Evolutionary conservation across 2,888 invertebrate genomes (phyloP), one percentile per base, ranked within the genome.

Genomic region (Liposcelis brunnea): DNA sequence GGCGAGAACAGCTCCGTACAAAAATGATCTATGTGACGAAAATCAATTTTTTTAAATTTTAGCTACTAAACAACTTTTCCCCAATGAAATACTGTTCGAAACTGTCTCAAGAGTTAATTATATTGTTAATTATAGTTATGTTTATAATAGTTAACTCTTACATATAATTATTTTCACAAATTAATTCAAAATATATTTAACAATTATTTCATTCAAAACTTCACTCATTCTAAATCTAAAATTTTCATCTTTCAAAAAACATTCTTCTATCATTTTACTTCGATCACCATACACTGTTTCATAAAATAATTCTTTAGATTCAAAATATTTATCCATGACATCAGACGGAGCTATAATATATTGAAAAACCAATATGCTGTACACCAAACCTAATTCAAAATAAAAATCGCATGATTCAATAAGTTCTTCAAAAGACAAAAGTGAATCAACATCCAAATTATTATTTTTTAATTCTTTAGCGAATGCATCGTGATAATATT

Each of bases 201-300:
- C 67, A 38, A 71, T 59, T 44, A 75, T 64, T 56, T 74, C 74
- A 51, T 69, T 63, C 47, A 74, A 62, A 56, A 74, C 63, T 51
- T 69, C 67, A 48, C 67, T 60, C 18, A 75, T 57, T 45, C 70
- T 68, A 35, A 59, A 56, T 49, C 62, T 66, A 53, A 72, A 77
- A 12, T 65, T 53, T 2, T 56, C 50, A 58, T 74, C 69, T 2
- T 54, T 56, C 2, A 63, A 54, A 57, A 74, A 74, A 55, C 73
- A 73, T 51, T 64, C 61, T 47, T 66, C 56, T 42, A 77, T 68
- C 52, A 72, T 71, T 14, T 65, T 58, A 5, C 66, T 66, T 53
- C 75, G 70, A 52, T 71, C 66, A 42, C 60, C 62, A 2, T 61
- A 63, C 5, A 40, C 16, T 5, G 3, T 40, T 14, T 21, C 10